These are phyloP conservation scores for Platerodrilus igneus DNA, from an alignment of 2,888 invertebrate species.

Conservation along the genomic window DNA sequence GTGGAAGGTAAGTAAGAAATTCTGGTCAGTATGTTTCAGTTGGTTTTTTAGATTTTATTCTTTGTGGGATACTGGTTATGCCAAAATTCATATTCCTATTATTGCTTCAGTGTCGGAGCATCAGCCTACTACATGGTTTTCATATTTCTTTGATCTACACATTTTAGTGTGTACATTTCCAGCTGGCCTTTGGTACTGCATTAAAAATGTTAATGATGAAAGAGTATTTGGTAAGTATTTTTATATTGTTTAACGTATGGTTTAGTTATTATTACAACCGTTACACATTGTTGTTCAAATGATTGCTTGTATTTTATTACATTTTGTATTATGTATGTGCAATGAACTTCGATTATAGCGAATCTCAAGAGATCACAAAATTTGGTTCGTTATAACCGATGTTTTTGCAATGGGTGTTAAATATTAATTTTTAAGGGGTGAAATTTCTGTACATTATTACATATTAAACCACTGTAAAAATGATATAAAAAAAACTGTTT, in stretches of 20 bases:
- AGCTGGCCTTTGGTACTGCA: conserved; percentile 98
- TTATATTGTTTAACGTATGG: conserved; percentile 11
- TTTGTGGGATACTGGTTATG: conserved; percentile 98
- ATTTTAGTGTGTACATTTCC: conserved; percentile 95
- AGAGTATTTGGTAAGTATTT: conserved; percentile 85
- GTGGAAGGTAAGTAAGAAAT: conserved; percentile 66
- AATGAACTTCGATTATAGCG: too few relatives aligned
- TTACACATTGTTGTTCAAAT: conserved; percentile 6
- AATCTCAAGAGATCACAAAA: too few relatives aligned
- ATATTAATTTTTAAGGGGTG: too few relatives aligned
- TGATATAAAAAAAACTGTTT: too few relatives aligned
- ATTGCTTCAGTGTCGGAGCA: conserved; percentile 99
- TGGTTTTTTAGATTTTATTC: conserved; percentile 83
- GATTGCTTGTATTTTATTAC: conserved; percentile 5
- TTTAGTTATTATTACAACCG: conserved; percentile 8
- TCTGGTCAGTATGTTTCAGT: too few relatives aligned
- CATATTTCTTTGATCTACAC: conserved; percentile 98
- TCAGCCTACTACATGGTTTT: conserved; percentile 99
- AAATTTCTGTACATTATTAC: too few relatives aligned
- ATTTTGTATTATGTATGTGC: too few relatives aligned
- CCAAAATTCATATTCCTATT: conserved; percentile 98
- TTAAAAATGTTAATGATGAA: conserved; percentile 95
- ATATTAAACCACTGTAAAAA: too few relatives aligned
- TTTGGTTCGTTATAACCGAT: too few relatives aligned
- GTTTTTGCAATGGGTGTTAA: too few relatives aligned